phyloP scores from a whole-genome alignment of 2,113 vertebrate genomes.

The Formicarius rufipectus region DNA sequence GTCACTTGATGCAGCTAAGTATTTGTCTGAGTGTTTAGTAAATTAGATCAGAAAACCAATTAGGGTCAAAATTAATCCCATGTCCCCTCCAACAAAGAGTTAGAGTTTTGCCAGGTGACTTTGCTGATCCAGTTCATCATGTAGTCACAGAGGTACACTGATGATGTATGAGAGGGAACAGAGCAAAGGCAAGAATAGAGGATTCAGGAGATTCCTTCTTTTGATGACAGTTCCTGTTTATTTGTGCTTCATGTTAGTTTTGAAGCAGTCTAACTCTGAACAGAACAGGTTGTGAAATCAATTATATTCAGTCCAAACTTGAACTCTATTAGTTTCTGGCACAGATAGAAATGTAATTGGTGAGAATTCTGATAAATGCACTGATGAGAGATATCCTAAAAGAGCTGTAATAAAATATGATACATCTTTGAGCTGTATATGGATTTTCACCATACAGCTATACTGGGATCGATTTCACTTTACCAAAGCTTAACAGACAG shows the following conservation, averaged over 20 bases:
- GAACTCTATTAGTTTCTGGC: background rate
- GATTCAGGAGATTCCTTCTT: background rate
- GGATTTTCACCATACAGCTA: background rate
- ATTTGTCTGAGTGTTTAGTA: background rate
- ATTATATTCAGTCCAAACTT: background rate
- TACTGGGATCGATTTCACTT: background rate
- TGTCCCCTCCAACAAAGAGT: background rate
- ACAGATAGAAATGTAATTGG: background rate
- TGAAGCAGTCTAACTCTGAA: background rate
- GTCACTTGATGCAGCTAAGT: background rate
- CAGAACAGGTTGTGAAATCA: background rate
- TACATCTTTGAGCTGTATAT: background rate
- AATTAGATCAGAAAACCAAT: background rate
- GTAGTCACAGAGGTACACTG: background rate
- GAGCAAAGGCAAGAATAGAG: background rate
- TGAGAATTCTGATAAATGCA: background rate
- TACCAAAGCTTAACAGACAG: background rate
- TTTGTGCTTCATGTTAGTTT: background rate
- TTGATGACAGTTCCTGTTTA: background rate
- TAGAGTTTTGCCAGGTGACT: background rate
- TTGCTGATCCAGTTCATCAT: background rate
- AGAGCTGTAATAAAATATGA: background rate
- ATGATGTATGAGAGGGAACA: background rate
- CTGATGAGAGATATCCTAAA: background rate
- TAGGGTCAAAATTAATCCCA: background rate